phyloP scores from a whole-genome alignment of 2,797 vertebrate genomes.

The Mionectes olivaceus region DNA sequence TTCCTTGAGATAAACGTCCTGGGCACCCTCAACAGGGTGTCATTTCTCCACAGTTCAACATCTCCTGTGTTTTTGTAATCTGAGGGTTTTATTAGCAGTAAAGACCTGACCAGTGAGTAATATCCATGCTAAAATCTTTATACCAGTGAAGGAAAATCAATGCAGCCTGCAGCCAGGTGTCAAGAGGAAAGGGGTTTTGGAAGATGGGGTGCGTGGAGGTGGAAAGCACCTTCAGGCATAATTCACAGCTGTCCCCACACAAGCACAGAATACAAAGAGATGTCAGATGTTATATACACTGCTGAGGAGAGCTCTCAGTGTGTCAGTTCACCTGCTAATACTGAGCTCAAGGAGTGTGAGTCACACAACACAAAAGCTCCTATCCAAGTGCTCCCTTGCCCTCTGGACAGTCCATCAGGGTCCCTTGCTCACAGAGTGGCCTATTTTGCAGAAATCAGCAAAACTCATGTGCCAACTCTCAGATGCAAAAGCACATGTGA shows the following conservation, averaged over 20 bases:
- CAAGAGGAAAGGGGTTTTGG: constrained; percentile 39
- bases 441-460: background rate
- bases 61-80: constrained; percentile 8
- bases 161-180: constrained; percentile 55
- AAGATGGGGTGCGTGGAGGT: background rate
- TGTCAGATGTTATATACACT: background rate
- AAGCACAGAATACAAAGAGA: background rate
- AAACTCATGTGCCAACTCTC: background rate
- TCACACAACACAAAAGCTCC: background rate
- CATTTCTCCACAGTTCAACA: background rate
- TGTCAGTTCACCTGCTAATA: background rate
- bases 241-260: constrained; percentile 41
- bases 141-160: constrained; percentile 75
- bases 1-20: background rate
- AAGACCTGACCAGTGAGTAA: constrained; percentile 64
- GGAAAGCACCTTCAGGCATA: constrained; percentile 10
- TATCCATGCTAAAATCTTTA: constrained; percentile 66
- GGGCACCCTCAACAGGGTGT: background rate
- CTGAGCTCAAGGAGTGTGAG: background rate
- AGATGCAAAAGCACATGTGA: background rate
- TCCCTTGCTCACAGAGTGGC: background rate
- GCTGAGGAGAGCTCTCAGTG: background rate
- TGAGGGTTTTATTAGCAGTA: constrained; percentile 59
- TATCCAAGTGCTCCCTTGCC: background rate
- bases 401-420: background rate